Percentiles rank a stretch among this genome's conserved stretches.
These are phyloP conservation scores for Hemibagrus wyckioides DNA, from an alignment of 2,113 vertebrate genomes.

Conservation along the genomic window DNA sequence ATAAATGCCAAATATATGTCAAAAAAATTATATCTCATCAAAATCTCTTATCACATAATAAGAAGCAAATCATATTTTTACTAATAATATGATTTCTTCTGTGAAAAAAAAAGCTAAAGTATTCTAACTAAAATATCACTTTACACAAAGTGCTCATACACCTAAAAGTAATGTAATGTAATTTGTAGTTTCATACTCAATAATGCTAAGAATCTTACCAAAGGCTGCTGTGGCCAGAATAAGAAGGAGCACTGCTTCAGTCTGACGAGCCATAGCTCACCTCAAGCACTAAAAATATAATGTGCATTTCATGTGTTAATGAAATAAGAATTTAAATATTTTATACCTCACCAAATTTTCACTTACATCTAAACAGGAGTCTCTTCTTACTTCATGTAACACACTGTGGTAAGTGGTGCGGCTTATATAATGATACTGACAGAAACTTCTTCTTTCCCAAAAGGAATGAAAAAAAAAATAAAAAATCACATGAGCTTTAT, in stretches of 20 bases:
- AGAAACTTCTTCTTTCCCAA: too few relatives aligned
- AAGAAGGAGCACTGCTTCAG: background rate
- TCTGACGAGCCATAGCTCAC: background rate
- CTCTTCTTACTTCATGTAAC: background rate
- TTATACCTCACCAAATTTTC: background rate
- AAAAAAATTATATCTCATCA: too few relatives aligned
- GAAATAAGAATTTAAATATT: background rate
- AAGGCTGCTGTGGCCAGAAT: background rate
- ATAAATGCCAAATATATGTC: too few relatives aligned
- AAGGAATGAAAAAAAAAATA: too few relatives aligned
- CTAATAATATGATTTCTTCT: background rate
- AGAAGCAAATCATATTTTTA: background rate
- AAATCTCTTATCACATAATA: background rate
- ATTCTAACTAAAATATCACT: too few relatives aligned
- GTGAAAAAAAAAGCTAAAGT: too few relatives aligned
- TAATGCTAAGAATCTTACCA: background rate
- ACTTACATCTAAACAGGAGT: background rate
- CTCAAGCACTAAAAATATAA: background rate
- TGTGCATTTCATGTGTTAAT: background rate
- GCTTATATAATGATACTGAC: too few relatives aligned
- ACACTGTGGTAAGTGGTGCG: background rate
- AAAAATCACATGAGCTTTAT: too few relatives aligned
- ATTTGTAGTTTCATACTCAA: too few relatives aligned
- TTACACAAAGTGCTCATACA: too few relatives aligned
- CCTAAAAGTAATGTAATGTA: too few relatives aligned